Evolutionary conservation across 2,113 vertebrate species (phyloP).

Genomic region (Sphaerodactylus townsendi): DNA sequence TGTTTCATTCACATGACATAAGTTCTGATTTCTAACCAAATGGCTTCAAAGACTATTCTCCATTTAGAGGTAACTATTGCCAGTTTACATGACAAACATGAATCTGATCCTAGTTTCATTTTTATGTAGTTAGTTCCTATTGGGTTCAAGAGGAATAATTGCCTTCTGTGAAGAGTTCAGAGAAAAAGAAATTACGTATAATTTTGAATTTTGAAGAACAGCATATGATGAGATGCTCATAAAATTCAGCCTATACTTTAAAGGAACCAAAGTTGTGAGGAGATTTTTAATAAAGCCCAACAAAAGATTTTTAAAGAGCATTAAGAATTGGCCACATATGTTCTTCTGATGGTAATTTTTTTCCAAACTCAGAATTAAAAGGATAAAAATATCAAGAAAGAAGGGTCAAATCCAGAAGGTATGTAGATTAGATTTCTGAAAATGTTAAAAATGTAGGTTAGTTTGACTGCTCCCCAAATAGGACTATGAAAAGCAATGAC

Average conservation of each 20-base stretch:
- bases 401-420: not conserved
- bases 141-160: not conserved
- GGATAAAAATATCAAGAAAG: not conserved
- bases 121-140: not conserved
- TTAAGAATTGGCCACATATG: not conserved
- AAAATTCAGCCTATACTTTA: not conserved
- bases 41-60: not conserved
- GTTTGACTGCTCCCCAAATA: not conserved
- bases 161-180: not conserved
- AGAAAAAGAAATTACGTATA: not conserved
- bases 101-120: not conserved
- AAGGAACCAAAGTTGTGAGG: not conserved
- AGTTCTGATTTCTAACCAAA: not conserved
- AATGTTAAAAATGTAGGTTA: not conserved
- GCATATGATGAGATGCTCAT: not conserved
- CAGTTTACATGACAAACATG: not conserved
- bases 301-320: not conserved
- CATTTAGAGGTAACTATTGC: not conserved
- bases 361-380: not conserved
- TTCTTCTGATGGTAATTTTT: not conserved
- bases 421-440: not conserved
- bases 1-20: too few species aligned
- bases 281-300: not conserved
- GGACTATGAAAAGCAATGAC: not conserved
- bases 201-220: not conserved